Percentiles rank a stretch among this genome's conserved stretches.
These are phyloP conservation scores for Syrrhaptes paradoxus DNA, from an alignment of 2,113 vertebrate species.

Conservation along the genomic window DNA sequence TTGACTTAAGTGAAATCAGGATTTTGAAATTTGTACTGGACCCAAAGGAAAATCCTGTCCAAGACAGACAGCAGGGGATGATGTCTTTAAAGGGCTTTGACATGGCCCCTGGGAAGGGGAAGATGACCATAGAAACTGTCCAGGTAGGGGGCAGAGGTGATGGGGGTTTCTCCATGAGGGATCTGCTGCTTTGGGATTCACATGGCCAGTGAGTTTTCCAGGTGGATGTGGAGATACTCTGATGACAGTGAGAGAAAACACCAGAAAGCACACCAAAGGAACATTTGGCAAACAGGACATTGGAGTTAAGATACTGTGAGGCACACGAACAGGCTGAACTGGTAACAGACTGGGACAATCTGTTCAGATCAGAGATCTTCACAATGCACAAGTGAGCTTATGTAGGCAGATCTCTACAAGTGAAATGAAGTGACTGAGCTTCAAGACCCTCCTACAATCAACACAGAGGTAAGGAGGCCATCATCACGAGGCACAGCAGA, in stretches of 20 bases:
- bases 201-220: neutral
- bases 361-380: neutral
- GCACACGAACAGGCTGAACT: neutral
- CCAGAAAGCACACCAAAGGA: neutral
- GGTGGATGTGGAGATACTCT: neutral
- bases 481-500: accelerated
- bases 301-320: neutral
- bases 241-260: neutral
- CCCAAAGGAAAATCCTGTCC: neutral
- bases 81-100: neutral
- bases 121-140: neutral
- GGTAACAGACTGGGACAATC: neutral
- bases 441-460: neutral
- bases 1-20: neutral
- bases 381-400: neutral
- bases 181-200: neutral
- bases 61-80: neutral
- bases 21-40: neutral
- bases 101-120: neutral
- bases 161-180: neutral
- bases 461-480: neutral
- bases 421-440: neutral
- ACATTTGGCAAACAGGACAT: neutral
- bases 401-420: neutral
- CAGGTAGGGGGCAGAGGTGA: accelerated